Evolutionary conservation across 1,140 invertebrate genomes (phyloP), one percentile per base, ranked within the genome.

Genomic region (Penaeus chinensis): DNA sequence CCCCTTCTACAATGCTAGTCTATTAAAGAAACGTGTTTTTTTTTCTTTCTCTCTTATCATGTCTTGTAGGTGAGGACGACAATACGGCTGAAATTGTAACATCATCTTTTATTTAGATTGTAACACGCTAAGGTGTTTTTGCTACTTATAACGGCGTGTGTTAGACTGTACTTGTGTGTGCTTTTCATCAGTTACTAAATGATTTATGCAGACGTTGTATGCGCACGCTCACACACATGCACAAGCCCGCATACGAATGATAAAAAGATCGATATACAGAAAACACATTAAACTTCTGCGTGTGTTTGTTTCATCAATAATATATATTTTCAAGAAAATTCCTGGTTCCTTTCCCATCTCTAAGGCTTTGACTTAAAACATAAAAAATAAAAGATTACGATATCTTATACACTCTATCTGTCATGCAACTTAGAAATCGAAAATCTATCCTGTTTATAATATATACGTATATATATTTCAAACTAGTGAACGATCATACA

Each of bases 181-280:
- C 10, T 32, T 76, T 27, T 76, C 18, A 4, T 18, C 42, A 32
- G 42, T 27, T 11, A n/a, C 18, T 76, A 27, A 32, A 76, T 76
- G 20, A 37, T n/a, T 19, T 76, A 76, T 32, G 42, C n/a, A 13
- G 24, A 76, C 71, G 27, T 13, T 37, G 42, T 22, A 76, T 8
- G n/a, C 71, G 42, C n/a, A 19, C 71, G 27, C n/a, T 4, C 71
- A 76, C 71, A 27, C 71, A 76, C 71, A 76, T 37, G 42, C 71
- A 76, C 71, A 76, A 5, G 42, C 71, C 5, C 71, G n/a, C 20
- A 27, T 37, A 32, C 24, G 24, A 20, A 4, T 18, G n/a, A 11
- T 19, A 11, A 22, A 11, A 66, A 22, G 11, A 22, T 8, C 11
- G 20, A 13, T 76, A 27, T 76, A 27, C 8, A 37, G 24, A 37